phyloP scores from a whole-genome alignment of 2,113 vertebrate species.

The Pygoscelis antarcticus region DNA sequence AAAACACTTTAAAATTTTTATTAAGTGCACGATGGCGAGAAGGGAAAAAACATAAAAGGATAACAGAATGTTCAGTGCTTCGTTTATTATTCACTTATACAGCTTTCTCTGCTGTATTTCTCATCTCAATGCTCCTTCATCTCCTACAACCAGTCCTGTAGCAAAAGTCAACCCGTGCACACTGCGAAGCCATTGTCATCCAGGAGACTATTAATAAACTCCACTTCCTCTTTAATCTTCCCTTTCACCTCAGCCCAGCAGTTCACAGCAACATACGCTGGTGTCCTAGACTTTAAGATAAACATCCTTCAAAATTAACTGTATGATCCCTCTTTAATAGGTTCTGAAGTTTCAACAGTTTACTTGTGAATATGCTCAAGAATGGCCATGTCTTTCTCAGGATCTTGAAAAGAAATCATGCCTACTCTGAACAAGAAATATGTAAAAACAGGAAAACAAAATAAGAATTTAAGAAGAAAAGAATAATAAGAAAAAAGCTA shows the following conservation, averaged over 20 bases:
- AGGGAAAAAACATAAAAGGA: background rate
- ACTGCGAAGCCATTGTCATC: background rate
- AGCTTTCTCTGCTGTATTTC: background rate
- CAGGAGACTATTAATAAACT: slow-evolving; percentile 11
- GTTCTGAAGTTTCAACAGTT: background rate
- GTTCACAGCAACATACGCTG: background rate
- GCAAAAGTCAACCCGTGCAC: background rate
- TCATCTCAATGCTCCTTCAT: slow-evolving; percentile 37
- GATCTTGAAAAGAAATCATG: background rate
- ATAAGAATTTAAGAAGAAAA: background rate
- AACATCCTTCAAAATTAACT: slow-evolving; percentile 29
- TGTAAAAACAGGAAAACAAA: background rate
- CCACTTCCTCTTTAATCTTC: slow-evolving; percentile 21
- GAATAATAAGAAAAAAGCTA: background rate
- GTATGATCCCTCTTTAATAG: background rate
- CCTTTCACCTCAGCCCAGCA: slow-evolving; percentile 19
- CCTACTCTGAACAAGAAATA: background rate
- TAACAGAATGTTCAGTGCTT: background rate
- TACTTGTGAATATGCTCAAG: background rate
- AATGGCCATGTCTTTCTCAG: background rate
- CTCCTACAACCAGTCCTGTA: background rate
- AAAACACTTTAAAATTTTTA: background rate
- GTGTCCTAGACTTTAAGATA: background rate
- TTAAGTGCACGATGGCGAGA: background rate
- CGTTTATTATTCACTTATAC: background rate